Percentiles rank a stretch among this genome's conserved stretches.
These are phyloP conservation scores for Solea solea DNA, from an alignment of 2,113 vertebrate species.

Conservation along the genomic window DNA sequence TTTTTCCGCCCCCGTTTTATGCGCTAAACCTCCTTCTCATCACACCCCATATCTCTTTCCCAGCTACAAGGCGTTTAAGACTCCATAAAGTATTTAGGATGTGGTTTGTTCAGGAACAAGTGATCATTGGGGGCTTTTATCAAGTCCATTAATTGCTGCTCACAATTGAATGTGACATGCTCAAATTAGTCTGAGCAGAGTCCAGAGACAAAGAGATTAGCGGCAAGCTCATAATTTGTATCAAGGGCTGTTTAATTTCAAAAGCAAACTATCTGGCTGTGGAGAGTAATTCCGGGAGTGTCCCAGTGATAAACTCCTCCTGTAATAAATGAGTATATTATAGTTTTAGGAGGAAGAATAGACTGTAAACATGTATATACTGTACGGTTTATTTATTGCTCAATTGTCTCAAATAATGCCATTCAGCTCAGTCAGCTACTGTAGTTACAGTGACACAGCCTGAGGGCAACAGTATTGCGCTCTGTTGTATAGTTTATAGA, in stretches of 20 bases:
- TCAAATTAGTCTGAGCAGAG: conserved; percentile 56
- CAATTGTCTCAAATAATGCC: conserved; percentile 29
- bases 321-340: neutral
- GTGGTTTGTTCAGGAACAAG: conserved; percentile 69
- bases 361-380: neutral
- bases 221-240: conserved; percentile 42
- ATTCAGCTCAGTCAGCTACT: conserved; percentile 30
- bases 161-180: conserved; percentile 71
- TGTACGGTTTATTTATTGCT: conserved; percentile 21
- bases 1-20: no score
- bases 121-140: conserved; percentile 68
- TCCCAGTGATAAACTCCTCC: neutral
- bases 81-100: conserved; percentile 74
- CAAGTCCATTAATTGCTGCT: conserved; percentile 71
- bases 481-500: conserved; percentile 31
- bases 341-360: conserved; percentile 7
- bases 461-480: no score
- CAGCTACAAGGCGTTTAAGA: conserved; percentile 69
- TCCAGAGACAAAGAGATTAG: conserved; percentile 65
- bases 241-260: conserved; percentile 42
- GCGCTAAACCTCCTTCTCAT: conserved; percentile 8
- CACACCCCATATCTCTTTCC: conserved; percentile 30
- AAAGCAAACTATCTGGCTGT: conserved; percentile 35
- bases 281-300: neutral
- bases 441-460: neutral